Evolutionary conservation across 2,113 vertebrate genomes (phyloP).

Genomic region (Hyaena hyaena): DNA sequence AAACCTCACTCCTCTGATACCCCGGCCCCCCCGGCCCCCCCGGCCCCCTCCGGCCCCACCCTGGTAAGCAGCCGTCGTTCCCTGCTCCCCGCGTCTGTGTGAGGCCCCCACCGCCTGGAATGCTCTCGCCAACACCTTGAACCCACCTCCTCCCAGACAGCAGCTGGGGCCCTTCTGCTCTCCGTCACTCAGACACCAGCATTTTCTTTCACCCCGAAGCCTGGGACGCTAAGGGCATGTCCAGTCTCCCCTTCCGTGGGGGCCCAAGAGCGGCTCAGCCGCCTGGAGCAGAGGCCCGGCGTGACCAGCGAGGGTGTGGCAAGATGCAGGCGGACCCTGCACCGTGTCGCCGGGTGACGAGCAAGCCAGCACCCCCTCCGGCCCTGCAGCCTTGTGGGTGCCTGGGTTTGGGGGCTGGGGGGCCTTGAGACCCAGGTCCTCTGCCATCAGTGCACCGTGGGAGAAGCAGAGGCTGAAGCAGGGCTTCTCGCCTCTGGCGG

Average conservation of each 20-base stretch:
- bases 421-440: not conserved
- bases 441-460: accelerated
- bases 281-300: not conserved
- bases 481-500: accelerated
- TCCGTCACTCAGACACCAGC: accelerated
- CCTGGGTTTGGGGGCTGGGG: not conserved
- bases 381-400: not conserved
- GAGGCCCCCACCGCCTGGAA: too few relatives aligned
- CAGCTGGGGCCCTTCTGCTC: not conserved
- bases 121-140: not conserved
- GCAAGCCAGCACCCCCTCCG: accelerated
- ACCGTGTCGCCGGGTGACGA: accelerated
- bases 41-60: not conserved
- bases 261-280: not conserved
- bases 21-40: accelerated
- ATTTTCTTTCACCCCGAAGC: not conserved
- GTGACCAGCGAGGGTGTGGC: not conserved
- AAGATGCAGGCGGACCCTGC: accelerated
- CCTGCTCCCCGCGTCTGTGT: accelerated
- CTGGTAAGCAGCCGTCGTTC: accelerated
- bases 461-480: not conserved
- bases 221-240: not conserved
- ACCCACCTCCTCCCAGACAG: not conserved
- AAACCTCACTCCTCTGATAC: not conserved
- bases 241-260: not conserved